phyloP scores from a whole-genome alignment of 1,140 invertebrate genomes.

The Carposina sasakii region DNA sequence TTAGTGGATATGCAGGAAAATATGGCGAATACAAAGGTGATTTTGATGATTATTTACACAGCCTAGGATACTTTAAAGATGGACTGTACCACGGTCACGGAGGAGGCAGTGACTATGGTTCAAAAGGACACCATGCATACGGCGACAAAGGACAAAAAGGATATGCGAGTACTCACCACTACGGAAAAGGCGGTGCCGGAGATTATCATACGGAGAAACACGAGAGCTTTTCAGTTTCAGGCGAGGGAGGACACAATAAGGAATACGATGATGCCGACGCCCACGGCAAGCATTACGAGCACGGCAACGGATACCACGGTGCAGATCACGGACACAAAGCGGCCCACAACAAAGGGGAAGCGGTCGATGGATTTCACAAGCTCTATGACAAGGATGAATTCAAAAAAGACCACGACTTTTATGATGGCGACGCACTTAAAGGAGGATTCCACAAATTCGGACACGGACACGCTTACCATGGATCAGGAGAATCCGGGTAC shows the following conservation, averaged over 20 bases:
- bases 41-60: slow-evolving; percentile 48
- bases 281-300: slow-evolving; percentile 54
- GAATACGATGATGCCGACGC: slow-evolving; percentile 38
- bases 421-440: slow-evolving; percentile 75
- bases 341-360: slow-evolving; percentile 76
- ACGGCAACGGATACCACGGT: slow-evolving; percentile 74
- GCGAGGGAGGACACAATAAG: slow-evolving; percentile 37
- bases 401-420: slow-evolving; percentile 80
- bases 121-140: slow-evolving; percentile 40
- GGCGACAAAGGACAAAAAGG: slow-evolving; percentile 63
- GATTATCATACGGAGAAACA: slow-evolving; percentile 55
- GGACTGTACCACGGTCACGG: slow-evolving; percentile 39
- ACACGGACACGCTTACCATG: slow-evolving; percentile 63
- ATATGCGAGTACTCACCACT: slow-evolving; percentile 44
- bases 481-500: slow-evolving; percentile 57
- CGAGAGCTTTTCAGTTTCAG: slow-evolving; percentile 41
- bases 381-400: slow-evolving; percentile 80
- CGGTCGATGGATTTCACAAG: slow-evolving; percentile 78
- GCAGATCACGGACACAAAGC: slow-evolving; percentile 78
- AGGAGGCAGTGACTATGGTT: slow-evolving; percentile 43
- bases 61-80: slow-evolving; percentile 37
- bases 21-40: slow-evolving; percentile 38
- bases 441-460: slow-evolving; percentile 75
- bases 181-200: slow-evolving; percentile 46
- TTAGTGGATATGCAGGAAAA: slow-evolving; percentile 41